Evolutionary conservation across 2,888 invertebrate species (phyloP), one percentile per base, ranked within the genome.

Genomic region (Eulithis testata): DNA sequence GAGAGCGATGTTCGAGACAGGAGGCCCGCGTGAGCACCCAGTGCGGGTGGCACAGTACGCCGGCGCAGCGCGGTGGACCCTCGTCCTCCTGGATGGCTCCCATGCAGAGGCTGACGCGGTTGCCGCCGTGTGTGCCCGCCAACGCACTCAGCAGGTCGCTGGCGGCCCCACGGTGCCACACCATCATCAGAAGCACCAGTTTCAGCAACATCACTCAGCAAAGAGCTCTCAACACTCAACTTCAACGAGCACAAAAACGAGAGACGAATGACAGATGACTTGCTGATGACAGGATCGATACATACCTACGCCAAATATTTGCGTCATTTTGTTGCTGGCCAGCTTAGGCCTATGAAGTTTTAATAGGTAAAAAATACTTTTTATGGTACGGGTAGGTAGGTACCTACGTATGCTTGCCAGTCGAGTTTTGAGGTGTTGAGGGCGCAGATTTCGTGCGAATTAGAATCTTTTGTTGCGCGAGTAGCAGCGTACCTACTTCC

Each of bases 21-120:
- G 47, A 52, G 37, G 76, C 76, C 60, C 77, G 75, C 67, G 72
- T 60, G 50, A 77, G 8, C 55, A 73, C 64, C 74, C 75, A 76
- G 60, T 71, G 86, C 27, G 77, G 82, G 4, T 75, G 80, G 66
- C 69, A 69, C n/a, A 79, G 71, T 50, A 69, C 74, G 45, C 70
- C 81, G 50, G 57, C 51, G 70, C 80, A 81, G 50, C 63, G 14
- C 64, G 31, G 11, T 47, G 27, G 50, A 54, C 45, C 68, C 65
- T 11, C 74, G 67, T 8, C 27, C n/a, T 21, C 9, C 36, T 3
- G 27, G 43, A 12, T 9, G n/a, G n/a, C 31, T 8, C 36, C 73
- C 59, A 66, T 60, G 57, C 80, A 79, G 21, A 81, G 21, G 5
- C 53, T 43, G 45, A 73, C 40, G 43, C 54, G 66, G 70, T 75